A percentile compares a stretch with the other conserved stretches of the same genome.
These are phyloP conservation scores for Coptodon rendalli DNA, from an alignment of 2,113 vertebrate genomes.

Conservation along the genomic window DNA sequence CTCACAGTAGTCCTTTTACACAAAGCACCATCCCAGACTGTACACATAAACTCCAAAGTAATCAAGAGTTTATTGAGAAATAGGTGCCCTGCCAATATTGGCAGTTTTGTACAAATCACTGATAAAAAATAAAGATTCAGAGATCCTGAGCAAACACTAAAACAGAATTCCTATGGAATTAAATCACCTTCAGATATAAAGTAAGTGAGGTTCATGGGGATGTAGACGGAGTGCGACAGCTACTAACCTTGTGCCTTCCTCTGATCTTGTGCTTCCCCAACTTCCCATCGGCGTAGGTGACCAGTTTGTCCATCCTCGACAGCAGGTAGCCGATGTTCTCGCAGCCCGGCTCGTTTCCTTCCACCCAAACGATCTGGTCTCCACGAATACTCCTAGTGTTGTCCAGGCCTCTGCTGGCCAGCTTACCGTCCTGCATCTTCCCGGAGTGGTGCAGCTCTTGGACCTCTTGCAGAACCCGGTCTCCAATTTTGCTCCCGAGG, in stretches of 20 bases:
- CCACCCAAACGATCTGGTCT: not conserved
- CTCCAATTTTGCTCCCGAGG: not conserved
- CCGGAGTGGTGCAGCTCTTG: not conserved
- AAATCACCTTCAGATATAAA: not conserved
- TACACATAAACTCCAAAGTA: not conserved
- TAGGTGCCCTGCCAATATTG: not conserved
- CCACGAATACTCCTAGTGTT: not conserved
- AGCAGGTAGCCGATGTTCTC: not conserved
- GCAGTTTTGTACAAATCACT: not conserved
- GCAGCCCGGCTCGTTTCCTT: not conserved
- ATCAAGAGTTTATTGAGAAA: not conserved
- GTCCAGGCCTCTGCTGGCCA: not conserved
- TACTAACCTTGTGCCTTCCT: not conserved
- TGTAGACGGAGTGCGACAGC: not conserved
- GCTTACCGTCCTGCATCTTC: not conserved
- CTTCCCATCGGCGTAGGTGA: not conserved
- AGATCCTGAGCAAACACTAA: not conserved
- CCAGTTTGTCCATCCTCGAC: not conserved
- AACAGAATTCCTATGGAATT: not conserved
- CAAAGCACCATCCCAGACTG: not conserved
- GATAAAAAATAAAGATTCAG: not conserved
- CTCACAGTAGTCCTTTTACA: not conserved
- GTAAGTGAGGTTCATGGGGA: not conserved
- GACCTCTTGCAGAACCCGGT: not conserved
- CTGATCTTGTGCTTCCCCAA: not conserved